Base-by-base conservation (phyloP, 2,797 vertebrate species). In the Chelonia mydas region DNA sequence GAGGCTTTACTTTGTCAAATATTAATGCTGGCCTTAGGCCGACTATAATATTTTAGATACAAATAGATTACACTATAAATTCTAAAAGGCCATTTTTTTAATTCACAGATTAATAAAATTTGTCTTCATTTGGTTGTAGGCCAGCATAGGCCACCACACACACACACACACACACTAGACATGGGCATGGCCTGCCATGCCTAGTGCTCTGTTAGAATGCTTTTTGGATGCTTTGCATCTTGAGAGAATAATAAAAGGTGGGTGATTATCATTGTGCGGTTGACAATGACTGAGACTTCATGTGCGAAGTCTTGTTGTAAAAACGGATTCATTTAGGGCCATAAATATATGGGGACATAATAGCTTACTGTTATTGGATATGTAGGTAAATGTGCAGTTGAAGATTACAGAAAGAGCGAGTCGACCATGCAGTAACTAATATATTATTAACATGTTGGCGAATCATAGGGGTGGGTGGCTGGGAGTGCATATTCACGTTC, bases 221-320 rank as follows among this genome's bases (percentile, higher is more conserved):
- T n/a, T 85, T 90, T 89, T 79, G 84, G 96, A 88, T 87, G 59
- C 91, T 88, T 94, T 90, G 91, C 90, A 74, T 95, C 33, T 45
- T 86, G 86, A 83, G 51, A 80, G 78, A 90, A 61, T 87, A 87
- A 61, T 76, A 55, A 90, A 91, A 41, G 31, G 76, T 57, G 78
- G 65, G 47, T 91, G 95, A 57, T 79, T 80, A 74, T 45, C 45
- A 78, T 86, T 95, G 51, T 31, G 61, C 87, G 84, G 83, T 61
- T 94, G 92, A 55, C 86, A 86, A 76, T 9, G 5, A 76, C 1
- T 2, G 90, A 87, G 74, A 4, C 23, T 28, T 87, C 2, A 1
- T 13, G 13, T 81, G 12, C 61, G 59, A 7, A 94, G 84, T 53
- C 49, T 6, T 0, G 2, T 33, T 91, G 53, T 68, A 81, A 86